Evolutionary conservation across 2,113 vertebrate genomes (phyloP), one percentile per base, ranked within the genome.

Genomic region (Fulmarus glacialis): DNA sequence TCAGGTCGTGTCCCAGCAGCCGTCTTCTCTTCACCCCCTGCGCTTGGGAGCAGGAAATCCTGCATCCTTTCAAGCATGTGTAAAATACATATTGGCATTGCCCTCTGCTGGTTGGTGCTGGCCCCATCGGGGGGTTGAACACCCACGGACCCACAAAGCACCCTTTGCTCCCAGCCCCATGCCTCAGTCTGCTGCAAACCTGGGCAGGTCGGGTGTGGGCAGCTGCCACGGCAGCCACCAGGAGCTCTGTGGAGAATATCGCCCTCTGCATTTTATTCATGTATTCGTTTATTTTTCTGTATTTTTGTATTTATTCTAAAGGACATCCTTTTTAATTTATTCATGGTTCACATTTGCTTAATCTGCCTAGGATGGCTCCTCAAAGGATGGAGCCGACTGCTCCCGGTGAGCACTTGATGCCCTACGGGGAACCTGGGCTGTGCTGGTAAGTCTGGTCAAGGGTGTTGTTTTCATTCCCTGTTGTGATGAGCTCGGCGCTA

Each of bases 91-190:
- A 79, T 74, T 52, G 79, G 36, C 55, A 43, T 90, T 85, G 70
- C 60, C 80, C 80, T 95, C 92, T 91, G 68, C 80, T 91, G 90
- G 66, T 70, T 63, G 48, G 42, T n/a, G 16, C 30, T 17, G 58
- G 45, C 42, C 66, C 29, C 32, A 4, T 12, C 4, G 0, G 1
- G 8, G 36, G 30, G 15, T 12, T 91, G 38, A 40, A 32, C 24
- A 34, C 24, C 11, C 15, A 8, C 0, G 0, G 47, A 62, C 34
- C 13, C 34, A 81, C 27, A 15, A 59, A 83, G 1, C 0, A 0
- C 19, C 20, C 50, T 21, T 40, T 56, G 19, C 29, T 90, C 34
- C 36, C 45, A 87, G 22, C 3, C 15, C 20, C 14, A 17, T 20
- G 43, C 21, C 32, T 67, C 58, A 19, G 24, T 10, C 45, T 87